phyloP scores from a whole-genome alignment of 2,797 vertebrate species.

The Fistularia tabacaria region DNA sequence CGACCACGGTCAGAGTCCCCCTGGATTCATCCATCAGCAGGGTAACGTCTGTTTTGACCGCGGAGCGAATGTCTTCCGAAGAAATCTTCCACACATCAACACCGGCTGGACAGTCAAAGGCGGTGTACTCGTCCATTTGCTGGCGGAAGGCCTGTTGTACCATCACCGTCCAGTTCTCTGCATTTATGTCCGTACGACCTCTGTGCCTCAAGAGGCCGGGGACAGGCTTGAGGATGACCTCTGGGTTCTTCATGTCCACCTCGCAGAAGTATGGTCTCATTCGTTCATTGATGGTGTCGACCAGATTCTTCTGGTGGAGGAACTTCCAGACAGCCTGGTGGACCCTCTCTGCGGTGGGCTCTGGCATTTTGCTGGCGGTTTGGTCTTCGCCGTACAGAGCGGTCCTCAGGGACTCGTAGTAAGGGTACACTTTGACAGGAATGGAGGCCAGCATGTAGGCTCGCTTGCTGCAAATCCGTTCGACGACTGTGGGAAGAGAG shows the following conservation, averaged over 20 bases:
- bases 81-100: slow-evolving; percentile 67
- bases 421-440: slow-evolving; percentile 76
- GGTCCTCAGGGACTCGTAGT: slow-evolving; percentile 66
- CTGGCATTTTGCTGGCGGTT: slow-evolving; percentile 74
- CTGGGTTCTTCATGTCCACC: slow-evolving; percentile 51
- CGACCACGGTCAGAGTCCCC: slow-evolving; percentile 66
- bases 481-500: slow-evolving; percentile 50
- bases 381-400: slow-evolving; percentile 80
- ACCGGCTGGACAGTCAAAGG: slow-evolving; percentile 32
- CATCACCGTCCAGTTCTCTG: slow-evolving; percentile 71
- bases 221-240: slow-evolving; percentile 70
- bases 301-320: slow-evolving; percentile 59
- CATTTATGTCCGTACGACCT: slow-evolving; percentile 35
- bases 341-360: slow-evolving; percentile 70
- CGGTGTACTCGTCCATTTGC: slow-evolving; percentile 66
- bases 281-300: slow-evolving; percentile 60
- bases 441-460: slow-evolving; percentile 62
- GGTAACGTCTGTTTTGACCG: slow-evolving; percentile 53
- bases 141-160: slow-evolving; percentile 53
- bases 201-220: slow-evolving; percentile 64
- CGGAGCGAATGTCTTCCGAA: slow-evolving; percentile 42
- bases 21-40: slow-evolving; percentile 42
- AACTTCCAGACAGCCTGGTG: slow-evolving; percentile 70
- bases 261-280: slow-evolving; percentile 75
- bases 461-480: slow-evolving; percentile 64